Evolutionary conservation across 2,888 invertebrate species (phyloP), one percentile per base, ranked within the genome.

Genomic region (Troilus luridus): DNA sequence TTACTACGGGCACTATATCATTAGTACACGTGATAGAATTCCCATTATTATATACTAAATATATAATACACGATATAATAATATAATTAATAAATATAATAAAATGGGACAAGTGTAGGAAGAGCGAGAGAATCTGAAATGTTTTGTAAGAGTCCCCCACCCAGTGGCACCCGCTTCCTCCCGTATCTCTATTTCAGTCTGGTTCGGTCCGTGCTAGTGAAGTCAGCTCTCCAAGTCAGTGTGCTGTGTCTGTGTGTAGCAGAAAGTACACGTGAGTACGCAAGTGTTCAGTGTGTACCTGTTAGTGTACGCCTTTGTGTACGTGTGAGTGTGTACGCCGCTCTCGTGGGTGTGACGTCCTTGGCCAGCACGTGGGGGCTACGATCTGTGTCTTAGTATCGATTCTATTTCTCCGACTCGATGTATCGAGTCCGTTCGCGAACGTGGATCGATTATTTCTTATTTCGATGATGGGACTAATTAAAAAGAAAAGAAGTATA

Each of bases 101-200:
- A 41, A 77, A 77, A 77, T 14, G 8, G 72, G 72, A 77, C 85
- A 85, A 56, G n/a, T 8, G n/a, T n/a, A 9, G 41, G 21, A 85
- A n/a, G 12, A 0, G n/a, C 56, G 85, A 41, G 56, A 17, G 56
- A 85, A 85, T 9, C 85, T 56, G 56, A 85, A 85, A 54, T 85
- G 85, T 85, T 85, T 85, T 85, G 85, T 85, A 85, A 85, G 56
- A 54, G 6, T 11, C 7, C 85, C 85, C 85, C 56, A 7, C 12
- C n/a, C 54, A 0, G 8, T 41, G 17, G 14, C 56, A 41, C 56
- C 8, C 56, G 5, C 27, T 56, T 85, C 85, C 56, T 56, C 27
- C 85, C 85, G 54, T 85, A 85, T 85, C 85, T 54, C 85, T 85
- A 85, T 85, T 85, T 85, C 85, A 85, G 85, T 85, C 85, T 85